These are phyloP conservation scores for Macrosteles quadrilineatus DNA, from an alignment of 1,140 invertebrate genomes.

Conservation along the genomic window DNA sequence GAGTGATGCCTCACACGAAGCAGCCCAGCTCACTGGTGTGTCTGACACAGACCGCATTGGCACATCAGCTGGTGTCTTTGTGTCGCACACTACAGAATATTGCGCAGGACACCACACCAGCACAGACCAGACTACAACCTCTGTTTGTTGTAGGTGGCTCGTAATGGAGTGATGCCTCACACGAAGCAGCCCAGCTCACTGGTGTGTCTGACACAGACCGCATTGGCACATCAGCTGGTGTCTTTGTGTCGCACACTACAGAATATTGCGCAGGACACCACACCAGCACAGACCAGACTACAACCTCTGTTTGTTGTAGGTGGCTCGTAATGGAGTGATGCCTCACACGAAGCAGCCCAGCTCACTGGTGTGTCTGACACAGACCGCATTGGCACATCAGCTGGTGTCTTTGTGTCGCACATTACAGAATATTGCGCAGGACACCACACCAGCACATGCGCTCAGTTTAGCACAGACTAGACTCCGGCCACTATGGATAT, in stretches of 20 bases:
- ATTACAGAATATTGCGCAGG: conserved; percentile 52
- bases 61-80: conserved; percentile 51
- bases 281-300: conserved; percentile 50
- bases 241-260: conserved; percentile 52
- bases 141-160: conserved; percentile 44
- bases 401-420: conserved; percentile 51
- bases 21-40: conserved; percentile 52
- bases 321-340: conserved; percentile 46
- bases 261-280: conserved; percentile 51
- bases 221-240: conserved; percentile 52
- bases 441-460: conserved; percentile 51
- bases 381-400: conserved; percentile 52
- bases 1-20: conserved; percentile 53
- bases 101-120: conserved; percentile 52
- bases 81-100: conserved; percentile 52
- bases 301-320: conserved; percentile 50
- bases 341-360: conserved; percentile 53
- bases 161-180: conserved; percentile 50
- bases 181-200: conserved; percentile 53
- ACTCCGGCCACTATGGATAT: conserved; percentile 53
- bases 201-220: conserved; percentile 50
- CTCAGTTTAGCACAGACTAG: conserved; percentile 49
- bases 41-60: conserved; percentile 52
- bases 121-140: conserved; percentile 51
- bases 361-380: conserved; percentile 51